phyloP scores from a whole-genome alignment of 2,797 vertebrate genomes.

The Lacerta bilineata region DNA sequence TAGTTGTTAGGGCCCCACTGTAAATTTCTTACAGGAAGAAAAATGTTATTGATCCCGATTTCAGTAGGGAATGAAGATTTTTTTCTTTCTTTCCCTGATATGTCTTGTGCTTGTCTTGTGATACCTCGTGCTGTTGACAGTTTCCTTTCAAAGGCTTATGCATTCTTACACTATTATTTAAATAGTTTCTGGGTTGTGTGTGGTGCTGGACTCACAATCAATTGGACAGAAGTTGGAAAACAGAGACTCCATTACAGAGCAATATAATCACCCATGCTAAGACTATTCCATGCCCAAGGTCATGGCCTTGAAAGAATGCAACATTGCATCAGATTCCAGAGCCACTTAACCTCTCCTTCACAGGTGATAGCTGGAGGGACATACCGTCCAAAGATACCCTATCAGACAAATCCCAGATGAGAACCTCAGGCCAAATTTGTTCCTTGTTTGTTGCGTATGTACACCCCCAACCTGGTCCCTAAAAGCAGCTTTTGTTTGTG shows the following conservation, averaged over 20 bases:
- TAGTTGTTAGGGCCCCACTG: not conserved
- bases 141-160: slow-evolving; percentile 41
- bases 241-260: slow-evolving; percentile 12
- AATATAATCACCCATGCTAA: slow-evolving; percentile 2
- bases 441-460: slow-evolving; percentile 31
- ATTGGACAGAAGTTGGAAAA: slow-evolving; percentile 22
- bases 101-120: slow-evolving; percentile 12
- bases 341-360: slow-evolving; percentile 40
- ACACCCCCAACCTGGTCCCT: not conserved
- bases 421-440: slow-evolving; percentile 36
- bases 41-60: not conserved
- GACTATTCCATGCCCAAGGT: slow-evolving; percentile 32
- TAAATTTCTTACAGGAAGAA: not conserved
- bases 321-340: slow-evolving; percentile 48
- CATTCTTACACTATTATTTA: slow-evolving; percentile 67
- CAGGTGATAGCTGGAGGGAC: slow-evolving; percentile 29
- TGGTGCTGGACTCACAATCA: slow-evolving; percentile 42
- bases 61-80: not conserved
- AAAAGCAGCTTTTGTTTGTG: too few relatives aligned
- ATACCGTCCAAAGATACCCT: slow-evolving; percentile 31
- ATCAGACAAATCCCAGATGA: slow-evolving; percentile 29
- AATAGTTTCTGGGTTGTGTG: slow-evolving; percentile 38
- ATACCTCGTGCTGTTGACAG: slow-evolving; percentile 62
- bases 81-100: not conserved
- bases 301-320: slow-evolving; percentile 54